Conservation (phyloP, 2,888 invertebrate species). For the Cephalotes varians region DNA sequence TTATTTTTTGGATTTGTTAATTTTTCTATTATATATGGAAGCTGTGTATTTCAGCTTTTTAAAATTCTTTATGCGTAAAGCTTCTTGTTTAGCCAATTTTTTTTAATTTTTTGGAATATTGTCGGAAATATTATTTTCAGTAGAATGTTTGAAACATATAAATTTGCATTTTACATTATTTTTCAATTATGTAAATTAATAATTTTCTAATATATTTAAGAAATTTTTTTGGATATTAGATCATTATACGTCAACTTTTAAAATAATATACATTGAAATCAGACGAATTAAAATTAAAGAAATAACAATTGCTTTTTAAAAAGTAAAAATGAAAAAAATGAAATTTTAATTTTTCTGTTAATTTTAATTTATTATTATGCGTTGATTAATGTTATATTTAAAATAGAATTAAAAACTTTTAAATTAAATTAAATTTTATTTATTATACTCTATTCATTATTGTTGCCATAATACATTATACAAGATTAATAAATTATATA, state of each 20-base stretch:
- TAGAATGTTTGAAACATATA: background rate
- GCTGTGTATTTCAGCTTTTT: background rate
- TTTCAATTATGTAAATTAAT: background rate
- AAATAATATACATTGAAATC: background rate
- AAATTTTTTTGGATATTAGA: background rate
- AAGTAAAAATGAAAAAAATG: background rate
- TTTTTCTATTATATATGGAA: background rate
- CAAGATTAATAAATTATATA: background rate
- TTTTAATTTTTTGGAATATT: background rate
- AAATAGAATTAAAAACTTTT: background rate
- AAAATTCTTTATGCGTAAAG: background rate
- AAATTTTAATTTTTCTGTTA: background rate
- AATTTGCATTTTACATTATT: background rate
- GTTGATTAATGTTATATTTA: background rate
- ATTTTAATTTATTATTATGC: background rate
- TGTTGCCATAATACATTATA: background rate
- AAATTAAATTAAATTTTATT: too few species aligned
- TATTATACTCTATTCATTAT: background rate
- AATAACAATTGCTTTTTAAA: background rate
- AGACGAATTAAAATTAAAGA: background rate
- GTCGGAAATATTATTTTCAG: background rate
- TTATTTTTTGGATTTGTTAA: background rate
- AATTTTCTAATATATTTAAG: background rate
- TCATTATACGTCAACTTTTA: background rate
- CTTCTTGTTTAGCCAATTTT: background rate